Evolutionary conservation across 2,797 vertebrate genomes (phyloP), one percentile per base, ranked within the genome.

Genomic region (Esox lucius): DNA sequence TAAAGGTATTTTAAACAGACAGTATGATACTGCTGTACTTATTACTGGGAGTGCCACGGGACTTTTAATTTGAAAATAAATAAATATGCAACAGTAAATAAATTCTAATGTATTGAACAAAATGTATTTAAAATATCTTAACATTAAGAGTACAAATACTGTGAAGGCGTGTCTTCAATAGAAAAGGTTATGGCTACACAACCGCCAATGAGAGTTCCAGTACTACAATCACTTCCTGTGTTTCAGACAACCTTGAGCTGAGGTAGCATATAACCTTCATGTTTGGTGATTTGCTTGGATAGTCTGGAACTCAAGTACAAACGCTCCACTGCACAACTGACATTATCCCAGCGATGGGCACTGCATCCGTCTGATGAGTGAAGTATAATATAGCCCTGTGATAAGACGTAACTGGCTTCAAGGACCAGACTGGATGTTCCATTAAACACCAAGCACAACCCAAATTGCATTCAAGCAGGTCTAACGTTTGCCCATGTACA

Each of bases 191-290:
- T 28, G 26, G 24, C 12, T 49, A 69, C 26, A 75, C 33, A 35
- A 70, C 22, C 12, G 64, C 22, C 64, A 70, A 59, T 22, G 28
- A 35, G 61, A 70, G n/a, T 64, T 70, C 64, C 0, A 13, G 49
- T 48, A 53, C n/a, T 46, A 24, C 8, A 76, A 39, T 76, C 66
- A 42, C 79, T 85, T 81, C 74, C 83, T 69, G 64, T 78, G 19
- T 53, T 35, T 46, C 51, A 31, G 87, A 78, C 5, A 67, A 89
- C 86, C 87, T 90, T 89, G 87, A 82, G 79, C 70, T 76, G 48
- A 51, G 24, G 53, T 79, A 68, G 85, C 56, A 61, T 68, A 79
- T 81, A 73, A 89, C 84, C 83, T 88, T 85, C 84, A 81, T 42
- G n/a, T 53, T 28, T 64, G 66, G 46, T 5, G 49, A 67, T n/a